Evolutionary conservation across 2,888 invertebrate species (phyloP), one percentile per base, ranked within the genome.

Genomic region (Drosophila borborema): DNA sequence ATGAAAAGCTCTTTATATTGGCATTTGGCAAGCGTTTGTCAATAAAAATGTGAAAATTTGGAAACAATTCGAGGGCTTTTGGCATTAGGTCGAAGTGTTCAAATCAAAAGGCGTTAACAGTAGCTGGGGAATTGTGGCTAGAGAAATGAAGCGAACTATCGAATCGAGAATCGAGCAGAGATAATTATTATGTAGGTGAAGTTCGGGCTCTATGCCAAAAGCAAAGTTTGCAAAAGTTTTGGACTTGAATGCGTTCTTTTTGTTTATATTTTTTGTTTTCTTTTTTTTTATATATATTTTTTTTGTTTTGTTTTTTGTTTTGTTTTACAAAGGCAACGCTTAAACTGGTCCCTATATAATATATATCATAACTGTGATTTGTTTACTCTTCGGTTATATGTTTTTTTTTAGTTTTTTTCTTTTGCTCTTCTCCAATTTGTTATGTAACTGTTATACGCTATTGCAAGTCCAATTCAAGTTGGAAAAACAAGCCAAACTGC

Each of bases 281-380:
- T n/a, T 3, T 12, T 10, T 18, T 49, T 10, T 34, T 28, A 1
- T 31, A 31, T n/a, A n/a, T 16, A 2, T 0, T 31, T 49, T n/a
- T 31, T 31, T 28, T 9, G 10, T 31, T n/a, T 48, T 48, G n/a
- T 4, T n/a, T 48, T 31, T 31, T 1, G 16, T 34, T 34, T 49
- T 36, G 51, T 7, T 36, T 51, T 18, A 34, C n/a, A 40, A 85
- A 87, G 80, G 72, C 87, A 89, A 80, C 82, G 85, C 75, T 87
- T 82, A 74, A 87, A 77, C 85, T 86, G 85, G 85, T 89, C 85
- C 85, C 85, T 82, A 75, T 82, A 80, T 70, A 68, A 72, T 51
- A 16, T 46, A 56, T 46, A 54, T 72, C 55, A 55, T 51, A 66
- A 28, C 70, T 64, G 76, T 64, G 74, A 49, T 58, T 40, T 49